Conservation (phyloP, 92 coral and sea anemone genomes). For the Epizoanthus stellaris region DNA sequence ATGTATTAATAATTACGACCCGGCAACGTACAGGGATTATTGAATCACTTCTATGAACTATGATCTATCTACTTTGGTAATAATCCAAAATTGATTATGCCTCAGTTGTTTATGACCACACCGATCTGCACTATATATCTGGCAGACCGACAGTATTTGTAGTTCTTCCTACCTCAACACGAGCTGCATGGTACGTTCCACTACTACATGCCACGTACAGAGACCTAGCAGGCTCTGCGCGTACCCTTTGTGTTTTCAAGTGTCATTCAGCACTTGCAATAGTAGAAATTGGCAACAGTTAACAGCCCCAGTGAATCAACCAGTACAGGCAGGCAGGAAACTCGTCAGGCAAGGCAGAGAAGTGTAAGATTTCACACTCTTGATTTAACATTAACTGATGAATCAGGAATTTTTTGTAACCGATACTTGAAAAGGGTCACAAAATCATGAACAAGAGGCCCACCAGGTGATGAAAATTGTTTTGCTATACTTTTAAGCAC, state of each 20-base stretch:
- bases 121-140: not conserved
- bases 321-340: not conserved
- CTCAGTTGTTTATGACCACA: not conserved
- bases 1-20: no score
- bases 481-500: not conserved
- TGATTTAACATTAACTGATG: conserved; percentile 42
- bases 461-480: conserved; percentile 9
- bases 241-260: not conserved
- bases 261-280: conserved; percentile 11
- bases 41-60: no score
- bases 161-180: conserved; percentile 1
- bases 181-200: conserved; percentile 15
- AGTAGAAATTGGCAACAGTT: not conserved
- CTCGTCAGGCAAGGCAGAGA: conserved; percentile 22
- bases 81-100: not conserved
- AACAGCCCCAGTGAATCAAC: conserved; percentile 25
- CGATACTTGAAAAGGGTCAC: conserved; percentile 29
- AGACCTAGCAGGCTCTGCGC: conserved; percentile 19
- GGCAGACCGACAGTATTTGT: not conserved
- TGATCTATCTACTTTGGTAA: not conserved
- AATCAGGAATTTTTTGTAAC: conserved; percentile 32
- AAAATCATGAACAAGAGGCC: not conserved
- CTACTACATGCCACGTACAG: conserved; percentile 20
- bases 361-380: conserved; percentile 41
- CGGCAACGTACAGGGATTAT: no score